These are phyloP conservation scores for Amaurobius ferox DNA, from an alignment of 2,888 invertebrate species.

Conservation along the genomic window DNA sequence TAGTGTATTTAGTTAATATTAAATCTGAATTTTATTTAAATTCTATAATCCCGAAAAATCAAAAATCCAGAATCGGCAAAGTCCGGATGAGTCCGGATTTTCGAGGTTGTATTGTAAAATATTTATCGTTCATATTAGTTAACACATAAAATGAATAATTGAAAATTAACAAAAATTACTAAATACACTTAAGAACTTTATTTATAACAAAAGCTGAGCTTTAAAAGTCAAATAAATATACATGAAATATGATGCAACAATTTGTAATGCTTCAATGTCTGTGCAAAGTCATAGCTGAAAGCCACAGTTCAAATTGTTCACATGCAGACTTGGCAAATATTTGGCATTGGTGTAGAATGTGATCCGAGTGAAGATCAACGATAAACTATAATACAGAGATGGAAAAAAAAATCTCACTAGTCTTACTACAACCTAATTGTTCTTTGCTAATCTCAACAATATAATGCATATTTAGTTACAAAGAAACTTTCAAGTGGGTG, in stretches of 20 bases:
- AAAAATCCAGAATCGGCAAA: no score
- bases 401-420: slow-evolving; percentile 60
- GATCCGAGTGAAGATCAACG: slow-evolving; percentile 36
- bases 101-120: no score
- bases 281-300: slow-evolving; percentile 5
- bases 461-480: slow-evolving; percentile 18
- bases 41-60: no score
- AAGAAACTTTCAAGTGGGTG: slow-evolving; percentile 38
- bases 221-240: slow-evolving; percentile 24
- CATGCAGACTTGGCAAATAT: slow-evolving; percentile 40
- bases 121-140: no score
- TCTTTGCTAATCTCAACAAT: slow-evolving; percentile 39
- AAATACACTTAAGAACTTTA: slow-evolving; percentile 6
- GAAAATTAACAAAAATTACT: no score
- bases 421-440: slow-evolving; percentile 53
- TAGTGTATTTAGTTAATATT: no score
- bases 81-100: no score
- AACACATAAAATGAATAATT: no score
- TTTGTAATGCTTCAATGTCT: slow-evolving; percentile 15
- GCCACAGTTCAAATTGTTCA: slow-evolving; percentile 3
- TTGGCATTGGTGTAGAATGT: slow-evolving; percentile 32
- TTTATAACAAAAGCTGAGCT: slow-evolving; percentile 16
- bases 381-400: slow-evolving; percentile 51
- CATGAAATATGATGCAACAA: slow-evolving; percentile 15
- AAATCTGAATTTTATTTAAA: no score